Conservation (phyloP, 2,888 invertebrate genomes). For the Diaphora mendica region DNA sequence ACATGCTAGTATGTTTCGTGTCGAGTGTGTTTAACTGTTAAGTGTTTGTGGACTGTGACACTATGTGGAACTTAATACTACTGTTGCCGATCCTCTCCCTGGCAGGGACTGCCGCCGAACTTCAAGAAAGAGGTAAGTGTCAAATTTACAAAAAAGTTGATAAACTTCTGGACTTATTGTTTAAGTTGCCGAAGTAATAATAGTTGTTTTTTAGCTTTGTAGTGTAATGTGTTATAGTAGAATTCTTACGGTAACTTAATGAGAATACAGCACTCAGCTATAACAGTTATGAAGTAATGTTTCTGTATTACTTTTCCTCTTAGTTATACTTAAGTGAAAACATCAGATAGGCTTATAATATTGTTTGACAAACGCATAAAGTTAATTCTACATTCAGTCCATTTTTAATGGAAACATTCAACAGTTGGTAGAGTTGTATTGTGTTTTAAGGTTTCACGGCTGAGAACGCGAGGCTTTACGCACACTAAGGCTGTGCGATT, state of each 20-base stretch:
- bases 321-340: conserved; percentile 40
- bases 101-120: conserved; percentile 61
- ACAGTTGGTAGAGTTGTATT: conserved; percentile 16
- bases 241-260: conserved; percentile 45
- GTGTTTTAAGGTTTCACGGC: conserved; percentile 18
- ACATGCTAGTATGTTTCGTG: conserved; percentile 66
- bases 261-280: conserved; percentile 37
- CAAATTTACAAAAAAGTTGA: conserved; percentile 36
- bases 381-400: conserved; percentile 7
- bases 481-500: conserved; percentile 6
- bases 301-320: conserved; percentile 45
- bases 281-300: conserved; percentile 42
- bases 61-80: conserved; percentile 68
- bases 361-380: conserved; percentile 33
- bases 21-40: conserved; percentile 48
- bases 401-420: conserved; percentile 18
- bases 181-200: conserved; percentile 34
- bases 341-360: conserved; percentile 31
- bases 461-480: conserved; percentile 17
- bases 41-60: conserved; percentile 68
- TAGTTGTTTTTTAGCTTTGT: conserved; percentile 16
- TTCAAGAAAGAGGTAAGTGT: conserved; percentile 78
- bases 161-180: conserved; percentile 41
- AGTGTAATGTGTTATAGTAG: conserved; percentile 22
- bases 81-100: conserved; percentile 56